Conservation (phyloP, 2,113 vertebrate genomes). For the Columba janthina region DNA sequence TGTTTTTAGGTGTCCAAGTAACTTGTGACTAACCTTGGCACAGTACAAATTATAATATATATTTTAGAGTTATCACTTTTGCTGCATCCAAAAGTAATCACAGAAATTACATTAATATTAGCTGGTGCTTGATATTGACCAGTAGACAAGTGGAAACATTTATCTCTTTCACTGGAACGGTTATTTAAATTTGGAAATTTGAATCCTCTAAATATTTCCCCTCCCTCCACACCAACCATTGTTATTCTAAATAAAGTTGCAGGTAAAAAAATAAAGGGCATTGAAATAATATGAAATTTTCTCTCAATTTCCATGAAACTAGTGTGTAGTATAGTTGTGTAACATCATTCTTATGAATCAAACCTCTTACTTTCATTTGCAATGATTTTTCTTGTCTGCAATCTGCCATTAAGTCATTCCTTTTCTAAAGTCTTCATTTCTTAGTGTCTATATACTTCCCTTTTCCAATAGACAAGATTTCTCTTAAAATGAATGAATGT, state of each 20-base stretch:
- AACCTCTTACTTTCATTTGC: neutral
- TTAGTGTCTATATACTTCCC: neutral
- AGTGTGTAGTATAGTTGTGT: neutral
- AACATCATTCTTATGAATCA: neutral
- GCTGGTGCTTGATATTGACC: neutral
- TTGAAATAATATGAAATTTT: neutral
- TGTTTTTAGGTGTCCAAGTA: neutral
- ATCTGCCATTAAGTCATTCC: neutral
- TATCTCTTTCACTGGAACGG: neutral
- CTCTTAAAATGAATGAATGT: neutral
- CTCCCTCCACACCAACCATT: accelerated
- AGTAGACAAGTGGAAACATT: neutral
- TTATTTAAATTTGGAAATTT: neutral
- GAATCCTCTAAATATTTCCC: neutral
- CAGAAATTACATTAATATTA: neutral
- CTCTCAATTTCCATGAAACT: neutral
- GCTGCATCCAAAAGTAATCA: neutral
- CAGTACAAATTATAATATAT: neutral
- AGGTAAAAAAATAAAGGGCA: neutral
- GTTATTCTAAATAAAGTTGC: neutral
- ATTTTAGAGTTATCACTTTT: neutral
- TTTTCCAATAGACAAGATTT: neutral
- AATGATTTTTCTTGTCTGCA: neutral
- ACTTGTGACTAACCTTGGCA: neutral
- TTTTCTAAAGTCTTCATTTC: neutral